Base-by-base conservation (phyloP, 1,140 invertebrate species). In the Trichonephila clavata region DNA sequence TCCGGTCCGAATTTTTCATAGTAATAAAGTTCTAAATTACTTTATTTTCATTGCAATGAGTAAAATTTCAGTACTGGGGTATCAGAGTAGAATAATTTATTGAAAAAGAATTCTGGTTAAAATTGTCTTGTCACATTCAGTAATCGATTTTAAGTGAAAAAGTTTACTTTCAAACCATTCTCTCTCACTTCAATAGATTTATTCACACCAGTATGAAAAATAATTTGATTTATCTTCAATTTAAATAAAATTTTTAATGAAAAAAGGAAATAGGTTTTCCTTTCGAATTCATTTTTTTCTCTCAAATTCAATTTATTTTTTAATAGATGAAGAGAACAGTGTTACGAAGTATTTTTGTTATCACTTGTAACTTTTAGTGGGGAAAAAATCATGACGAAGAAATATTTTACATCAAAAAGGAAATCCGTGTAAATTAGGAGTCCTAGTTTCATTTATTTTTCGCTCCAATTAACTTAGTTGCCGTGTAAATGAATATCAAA, bases 331-430 rank as follows among this genome's bases (percentile, higher is more conserved):
- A 83, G 50, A 57, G 39, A 83, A 59, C 21, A 57, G n/a, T 50
- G 43, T 57, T 59, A 83, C 57, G 50, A 57, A 20, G 50, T 27
- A 83, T 83, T 83, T 83, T 83, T 43, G 39, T 83, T 83, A 83
- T 83, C 84, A 63, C 84, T 86, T 86, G 59, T 86, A 50, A 83
- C 81, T 83, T 83, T 50, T 59, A 83, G 81, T n/a, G n/a, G 2
- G n/a, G 81, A 20, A 86, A 86, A 63, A 61, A 63, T 32, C 18
- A 16, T 63, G 57, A 86, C 84, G 24, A 39, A 86, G 32, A 86
- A 86, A 86, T 86, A 32, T 86, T 86, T 86, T 63, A 61, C 32
- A 86, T 86, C 84, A 57, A 86, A 86, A 86, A 86, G 84, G 84
- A 63, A 86, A 86, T 86, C 27, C 84, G 84, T 86, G 24, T 86